Base-by-base conservation (phyloP, 2,113 vertebrate genomes). In the Pteronura brasiliensis region DNA sequence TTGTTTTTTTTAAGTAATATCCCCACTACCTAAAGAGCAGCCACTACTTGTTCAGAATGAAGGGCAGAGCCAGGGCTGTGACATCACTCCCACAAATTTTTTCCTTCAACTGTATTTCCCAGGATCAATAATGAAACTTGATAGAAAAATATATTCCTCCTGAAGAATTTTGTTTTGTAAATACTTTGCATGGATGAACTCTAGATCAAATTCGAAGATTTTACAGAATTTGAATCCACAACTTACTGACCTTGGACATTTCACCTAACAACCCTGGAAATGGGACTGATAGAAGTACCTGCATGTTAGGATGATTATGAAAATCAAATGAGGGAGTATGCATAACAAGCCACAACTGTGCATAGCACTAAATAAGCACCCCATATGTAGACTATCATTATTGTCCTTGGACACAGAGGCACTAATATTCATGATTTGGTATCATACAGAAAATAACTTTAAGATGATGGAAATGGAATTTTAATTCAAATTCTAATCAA, bases 401-500 rank as follows among this genome's bases (percentile, higher is more conserved):
- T 11, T 11, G 9, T 29, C 13, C 3, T 47, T 21, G 72, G 42
- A 71, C 14, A 44, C 36, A 34, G 90, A 90, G 81, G 69, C 18
- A n/a, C 21, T 29, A 88, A 42, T 84, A 65, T 23, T 83, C 36
- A 63, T 18, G 57, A 82, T 36, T 86, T n/a, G 81, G 6, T 55
- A 39, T 67, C 23, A 27, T 65, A 36, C 21, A 17, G 47, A 89
- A 72, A 42, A 69, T 34, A 82, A 74, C 23, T 89, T 86, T 80
- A 77, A 82, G 39, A 80, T 69, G 18, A 52, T 36, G 1, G 8
- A 82, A 86, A 86, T 0, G 20, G 25, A 84, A 81, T 84, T 71
- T 74, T 83, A 65, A 85, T 63, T 90, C 34, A 76, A 36, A 7
- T 12, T 91, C 14, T 52, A 95, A 88, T 34, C 18, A 55, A 95